These are phyloP conservation scores for Cirrhinus mrigala DNA, from an alignment of 2,797 vertebrate genomes.

Conservation along the genomic window DNA sequence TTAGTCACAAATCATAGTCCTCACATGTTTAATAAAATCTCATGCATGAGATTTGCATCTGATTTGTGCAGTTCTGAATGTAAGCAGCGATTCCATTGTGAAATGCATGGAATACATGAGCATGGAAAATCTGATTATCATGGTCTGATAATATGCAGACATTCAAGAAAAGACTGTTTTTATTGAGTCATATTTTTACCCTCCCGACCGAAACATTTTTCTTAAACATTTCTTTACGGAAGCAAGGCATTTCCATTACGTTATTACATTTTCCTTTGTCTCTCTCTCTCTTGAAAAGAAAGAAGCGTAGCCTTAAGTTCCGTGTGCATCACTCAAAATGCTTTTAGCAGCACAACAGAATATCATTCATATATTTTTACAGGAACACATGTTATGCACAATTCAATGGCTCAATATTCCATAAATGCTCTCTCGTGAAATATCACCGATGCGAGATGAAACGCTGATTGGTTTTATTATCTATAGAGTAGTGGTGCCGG, in stretches of 20 bases:
- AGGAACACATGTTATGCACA: constrained; percentile 16
- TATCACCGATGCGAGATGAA: constrained; percentile 27
- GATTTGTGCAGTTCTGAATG: constrained; percentile 36
- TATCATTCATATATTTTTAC: constrained; percentile 32
- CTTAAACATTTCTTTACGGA: constrained; percentile 21
- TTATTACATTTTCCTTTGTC: constrained; percentile 14
- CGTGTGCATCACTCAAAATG: constrained; percentile 7
- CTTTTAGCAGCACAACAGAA: constrained; percentile 39
- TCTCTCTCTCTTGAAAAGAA: neutral
- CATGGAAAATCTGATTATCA: constrained; percentile 33
- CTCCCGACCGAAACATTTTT: neutral
- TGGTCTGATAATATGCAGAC: constrained; percentile 42
- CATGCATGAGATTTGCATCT: constrained; percentile 50
- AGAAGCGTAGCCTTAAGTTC: neutral
- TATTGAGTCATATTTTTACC: constrained; percentile 10
- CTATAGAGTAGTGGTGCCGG: constrained; percentile 2
- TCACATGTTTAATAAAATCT: constrained; percentile 47
- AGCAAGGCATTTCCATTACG: neutral
- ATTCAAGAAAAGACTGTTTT: constrained; percentile 15
- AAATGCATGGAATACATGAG: constrained; percentile 41
- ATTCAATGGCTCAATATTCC: constrained; percentile 28
- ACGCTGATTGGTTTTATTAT: constrained; percentile 40
- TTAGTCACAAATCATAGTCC: constrained; percentile 37
- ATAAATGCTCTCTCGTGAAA: constrained; percentile 40
- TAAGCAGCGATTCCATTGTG: constrained; percentile 33